phyloP scores from a whole-genome alignment of 2,113 vertebrate species.

The Pomatostomus ruficeps region DNA sequence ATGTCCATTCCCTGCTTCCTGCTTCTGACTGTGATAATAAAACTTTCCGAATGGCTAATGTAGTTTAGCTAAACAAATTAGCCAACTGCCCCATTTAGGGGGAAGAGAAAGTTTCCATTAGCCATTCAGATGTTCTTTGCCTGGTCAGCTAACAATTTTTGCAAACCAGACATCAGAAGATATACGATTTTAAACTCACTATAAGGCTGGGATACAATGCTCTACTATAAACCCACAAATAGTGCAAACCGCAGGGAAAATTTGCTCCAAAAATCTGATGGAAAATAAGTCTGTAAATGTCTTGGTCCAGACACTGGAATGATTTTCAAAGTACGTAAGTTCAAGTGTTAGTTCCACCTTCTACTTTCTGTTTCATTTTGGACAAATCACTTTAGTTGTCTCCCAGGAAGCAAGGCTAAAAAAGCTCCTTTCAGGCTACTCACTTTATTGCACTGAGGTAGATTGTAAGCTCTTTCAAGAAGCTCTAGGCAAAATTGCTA shows the following conservation, averaged over 20 bases:
- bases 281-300: background rate
- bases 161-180: slow-evolving; percentile 8
- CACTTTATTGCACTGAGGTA: background rate
- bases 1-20: slow-evolving; percentile 69
- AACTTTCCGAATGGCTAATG: slow-evolving; percentile 75
- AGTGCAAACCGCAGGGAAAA: fast-evolving
- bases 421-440: fast-evolving
- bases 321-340: background rate
- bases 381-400: background rate
- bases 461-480: background rate
- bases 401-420: background rate
- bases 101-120: slow-evolving; percentile 75
- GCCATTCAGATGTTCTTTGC: slow-evolving; percentile 44
- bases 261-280: background rate
- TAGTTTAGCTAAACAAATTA: slow-evolving; percentile 78
- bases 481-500: background rate
- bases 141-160: slow-evolving; percentile 38
- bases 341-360: background rate
- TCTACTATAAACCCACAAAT: background rate
- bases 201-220: background rate
- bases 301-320: background rate
- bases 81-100: slow-evolving; percentile 62
- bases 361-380: background rate
- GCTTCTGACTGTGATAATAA: slow-evolving; percentile 73
- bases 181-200: background rate